Evolutionary conservation across 1,140 invertebrate genomes (phyloP), one percentile per base, ranked within the genome.

Genomic region (Littorina saxatilis): DNA sequence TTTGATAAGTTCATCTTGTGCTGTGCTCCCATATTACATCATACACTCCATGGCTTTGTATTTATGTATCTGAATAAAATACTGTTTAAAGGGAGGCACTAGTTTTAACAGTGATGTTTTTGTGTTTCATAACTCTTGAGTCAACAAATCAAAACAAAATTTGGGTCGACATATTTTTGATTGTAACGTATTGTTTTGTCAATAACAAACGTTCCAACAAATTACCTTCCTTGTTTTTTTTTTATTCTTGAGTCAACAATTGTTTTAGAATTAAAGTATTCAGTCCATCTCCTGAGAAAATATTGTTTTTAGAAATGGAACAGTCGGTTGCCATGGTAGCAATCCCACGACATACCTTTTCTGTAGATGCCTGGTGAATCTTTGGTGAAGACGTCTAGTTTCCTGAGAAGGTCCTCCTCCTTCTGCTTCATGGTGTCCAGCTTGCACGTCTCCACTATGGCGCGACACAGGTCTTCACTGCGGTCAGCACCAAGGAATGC

Each of bases 371-470:
- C 40, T 15, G 1, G 2, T 1, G 29, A 1, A 0, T 52, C 7
- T 0, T 55, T 23, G 43, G 27, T 37, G 50, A 52, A 0, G 73
- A 75, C 55, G 73, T 75, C 35, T 0, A 75, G 43, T 2, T 27
- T 5, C 50, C 47, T 75, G 23, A 75, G 43, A 13, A 75, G 32
- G 27, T 13, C 2, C 0, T 75, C 73, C 43, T 75, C 73, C 32
- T 55, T 75, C 73, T 75, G 37, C 43, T 32, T 4, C 47, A 75
- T 55, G 43, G 0, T 52, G 20, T 50, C 43, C 73, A 75, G 73
- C 73, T 17, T 13, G 47, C 73, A 75, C 23, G 43, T 52, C 23
- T 75, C 73, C 37, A 27, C 40, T 27, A 75, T 75, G 50, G 43
- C 47, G 23, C 47, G 43, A 55, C 73, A 75, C 73, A 75, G 73